Evolutionary conservation across 92 coral and sea anemone genomes (phyloP).

Genomic region (Porites divaricata): DNA sequence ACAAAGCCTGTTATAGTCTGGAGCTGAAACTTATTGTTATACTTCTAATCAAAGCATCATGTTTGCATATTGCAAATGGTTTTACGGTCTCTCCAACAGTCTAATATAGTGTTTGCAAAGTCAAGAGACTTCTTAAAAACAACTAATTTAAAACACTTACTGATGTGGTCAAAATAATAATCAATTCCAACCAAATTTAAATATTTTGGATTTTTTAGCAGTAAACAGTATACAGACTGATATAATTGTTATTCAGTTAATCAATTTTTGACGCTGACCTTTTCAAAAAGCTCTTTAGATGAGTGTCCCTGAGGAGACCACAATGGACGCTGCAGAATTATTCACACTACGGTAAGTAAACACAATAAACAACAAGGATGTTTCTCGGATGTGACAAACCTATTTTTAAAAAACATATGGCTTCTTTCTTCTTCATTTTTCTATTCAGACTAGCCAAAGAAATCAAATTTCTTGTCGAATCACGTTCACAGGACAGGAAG

Average conservation of each 20-base stretch:
- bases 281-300: neutral
- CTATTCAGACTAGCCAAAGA: neutral
- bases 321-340: conserved; percentile 19
- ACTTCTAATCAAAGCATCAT: neutral
- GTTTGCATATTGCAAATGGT: neutral
- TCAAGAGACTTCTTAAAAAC: neutral
- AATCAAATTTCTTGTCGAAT: too few relatives aligned
- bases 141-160: too few relatives aligned
- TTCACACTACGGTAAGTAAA: neutral
- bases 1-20: neutral
- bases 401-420: neutral
- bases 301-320: neutral
- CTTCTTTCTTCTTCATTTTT: neutral
- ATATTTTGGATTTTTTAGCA: too few relatives aligned
- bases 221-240: neutral
- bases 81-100: neutral
- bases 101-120: neutral
- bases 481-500: too few relatives aligned
- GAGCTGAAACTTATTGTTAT: too few relatives aligned
- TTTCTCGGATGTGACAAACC: neutral
- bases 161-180: too few relatives aligned
- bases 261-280: neutral
- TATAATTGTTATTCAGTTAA: neutral
- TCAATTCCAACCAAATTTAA: too few relatives aligned
- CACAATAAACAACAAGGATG: neutral